These are phyloP conservation scores for Mugil cephalus DNA, from an alignment of 2,113 vertebrate species.

Conservation along the genomic window DNA sequence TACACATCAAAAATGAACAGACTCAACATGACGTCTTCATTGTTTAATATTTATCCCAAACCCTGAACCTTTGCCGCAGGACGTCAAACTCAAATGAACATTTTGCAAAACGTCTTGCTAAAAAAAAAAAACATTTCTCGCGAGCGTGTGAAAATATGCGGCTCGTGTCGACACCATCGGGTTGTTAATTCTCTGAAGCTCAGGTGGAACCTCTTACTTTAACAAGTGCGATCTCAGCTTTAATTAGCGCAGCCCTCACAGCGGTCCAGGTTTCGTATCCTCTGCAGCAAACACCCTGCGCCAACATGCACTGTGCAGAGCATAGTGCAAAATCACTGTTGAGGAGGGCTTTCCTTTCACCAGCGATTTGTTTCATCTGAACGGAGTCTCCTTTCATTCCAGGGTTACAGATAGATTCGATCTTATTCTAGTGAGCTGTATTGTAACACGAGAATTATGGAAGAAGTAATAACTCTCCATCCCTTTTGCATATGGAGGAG, in stretches of 20 bases:
- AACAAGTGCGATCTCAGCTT: slow-evolving; percentile 4
- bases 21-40: neutral
- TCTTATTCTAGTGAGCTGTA: slow-evolving; percentile 60
- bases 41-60: neutral
- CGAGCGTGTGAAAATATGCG: slow-evolving; percentile 6
- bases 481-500: slow-evolving; percentile 60
- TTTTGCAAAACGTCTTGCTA: neutral
- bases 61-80: too few species aligned
- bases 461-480: slow-evolving; percentile 53
- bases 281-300: slow-evolving; percentile 22
- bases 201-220: slow-evolving; percentile 21
- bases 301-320: slow-evolving; percentile 33
- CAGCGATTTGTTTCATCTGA: slow-evolving; percentile 53
- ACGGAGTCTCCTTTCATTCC: slow-evolving; percentile 55
- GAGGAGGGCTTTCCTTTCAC: slow-evolving; percentile 51
- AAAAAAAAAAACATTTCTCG: neutral
- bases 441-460: slow-evolving; percentile 67
- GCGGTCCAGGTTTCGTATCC: slow-evolving; percentile 12
- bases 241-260: slow-evolving; percentile 39
- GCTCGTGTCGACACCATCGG: neutral
- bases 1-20: too few species aligned
- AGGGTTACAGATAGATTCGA: slow-evolving; percentile 65
- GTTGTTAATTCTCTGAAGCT: slow-evolving; percentile 15
- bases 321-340: slow-evolving; percentile 43
- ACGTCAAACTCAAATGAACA: neutral